phyloP scores from a whole-genome alignment of 2,797 vertebrate genomes.

The Neomorphus geoffroyi region DNA sequence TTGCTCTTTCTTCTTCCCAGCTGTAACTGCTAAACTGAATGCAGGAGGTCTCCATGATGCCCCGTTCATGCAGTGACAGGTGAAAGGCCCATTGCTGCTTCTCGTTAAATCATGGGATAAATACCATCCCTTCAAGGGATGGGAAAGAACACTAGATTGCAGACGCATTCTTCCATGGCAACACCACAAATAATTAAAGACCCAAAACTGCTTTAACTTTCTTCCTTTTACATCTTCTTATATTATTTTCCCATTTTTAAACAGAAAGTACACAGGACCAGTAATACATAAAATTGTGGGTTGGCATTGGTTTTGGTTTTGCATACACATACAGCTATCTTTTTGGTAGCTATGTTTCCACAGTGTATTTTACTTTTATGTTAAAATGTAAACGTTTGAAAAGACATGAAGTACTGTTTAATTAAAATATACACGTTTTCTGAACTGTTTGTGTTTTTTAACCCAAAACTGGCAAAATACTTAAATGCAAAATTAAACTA shows the following conservation, averaged over 20 bases:
- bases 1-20: not conserved
- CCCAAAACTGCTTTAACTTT: not conserved
- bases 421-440: not conserved
- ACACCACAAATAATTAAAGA: not conserved
- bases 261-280: not conserved
- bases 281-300: not conserved
- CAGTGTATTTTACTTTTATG: not conserved
- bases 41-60: not conserved
- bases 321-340: not conserved
- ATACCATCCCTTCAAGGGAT: not conserved
- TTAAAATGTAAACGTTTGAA: not conserved
- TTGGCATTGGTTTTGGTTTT: not conserved
- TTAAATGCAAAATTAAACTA: not conserved
- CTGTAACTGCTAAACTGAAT: not conserved
- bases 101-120: not conserved
- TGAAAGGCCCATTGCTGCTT: not conserved
- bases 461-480: not conserved
- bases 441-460: not conserved
- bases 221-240: not conserved
- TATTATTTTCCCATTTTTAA: not conserved
- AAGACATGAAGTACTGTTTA: not conserved
- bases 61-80: not conserved
- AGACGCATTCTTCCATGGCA: fast-evolving
- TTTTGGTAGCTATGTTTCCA: not conserved
- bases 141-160: not conserved